phyloP scores from a whole-genome alignment of 37 sponge, comb jelly and placozoan genomes.

The Cladorhizidae sp. region DNA sequence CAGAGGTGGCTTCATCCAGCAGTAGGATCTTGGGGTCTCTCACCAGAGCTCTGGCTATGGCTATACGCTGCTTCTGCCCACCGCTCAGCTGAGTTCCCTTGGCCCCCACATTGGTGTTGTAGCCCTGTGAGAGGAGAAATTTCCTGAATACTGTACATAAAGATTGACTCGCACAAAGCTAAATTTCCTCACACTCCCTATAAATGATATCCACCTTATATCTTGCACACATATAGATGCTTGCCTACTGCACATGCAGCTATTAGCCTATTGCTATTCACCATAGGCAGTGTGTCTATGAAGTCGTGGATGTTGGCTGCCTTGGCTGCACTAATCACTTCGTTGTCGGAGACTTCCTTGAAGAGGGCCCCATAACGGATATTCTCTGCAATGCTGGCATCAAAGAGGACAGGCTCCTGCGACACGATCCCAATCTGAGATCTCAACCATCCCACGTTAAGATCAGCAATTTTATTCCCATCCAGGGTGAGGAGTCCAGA shows the following conservation, averaged over 20 bases:
- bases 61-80: slow-evolving; percentile 82
- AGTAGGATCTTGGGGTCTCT: slow-evolving; percentile 75
- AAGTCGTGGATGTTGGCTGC: slow-evolving; percentile 95
- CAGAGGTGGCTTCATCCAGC: slow-evolving; percentile 87
- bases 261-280: neutral
- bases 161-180: too few species aligned
- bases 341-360: slow-evolving; percentile 80
- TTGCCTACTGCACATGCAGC: too few species aligned
- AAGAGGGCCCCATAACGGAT: slow-evolving; percentile 90
- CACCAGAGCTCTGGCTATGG: slow-evolving; percentile 80
- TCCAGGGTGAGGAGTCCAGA: slow-evolving; percentile 51
- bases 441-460: slow-evolving; percentile 82
- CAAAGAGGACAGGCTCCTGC: slow-evolving; percentile 91
- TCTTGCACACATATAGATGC: too few species aligned
- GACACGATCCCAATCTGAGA: slow-evolving; percentile 87
- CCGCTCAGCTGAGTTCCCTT: slow-evolving; percentile 72
- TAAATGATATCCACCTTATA: neutral
- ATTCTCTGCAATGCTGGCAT: slow-evolving; percentile 86
- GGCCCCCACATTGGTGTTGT: slow-evolving; percentile 62
- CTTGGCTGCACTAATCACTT: slow-evolving; percentile 82
- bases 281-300: slow-evolving; percentile 77
- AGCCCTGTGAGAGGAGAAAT: slow-evolving; percentile 52
- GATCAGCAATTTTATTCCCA: slow-evolving; percentile 36
- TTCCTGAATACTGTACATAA: too few species aligned
- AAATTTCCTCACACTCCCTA: neutral